Evolutionary conservation across 2,888 invertebrate genomes (phyloP), one percentile per base, ranked within the genome.

Genomic region (Balanococcus diminutus): DNA sequence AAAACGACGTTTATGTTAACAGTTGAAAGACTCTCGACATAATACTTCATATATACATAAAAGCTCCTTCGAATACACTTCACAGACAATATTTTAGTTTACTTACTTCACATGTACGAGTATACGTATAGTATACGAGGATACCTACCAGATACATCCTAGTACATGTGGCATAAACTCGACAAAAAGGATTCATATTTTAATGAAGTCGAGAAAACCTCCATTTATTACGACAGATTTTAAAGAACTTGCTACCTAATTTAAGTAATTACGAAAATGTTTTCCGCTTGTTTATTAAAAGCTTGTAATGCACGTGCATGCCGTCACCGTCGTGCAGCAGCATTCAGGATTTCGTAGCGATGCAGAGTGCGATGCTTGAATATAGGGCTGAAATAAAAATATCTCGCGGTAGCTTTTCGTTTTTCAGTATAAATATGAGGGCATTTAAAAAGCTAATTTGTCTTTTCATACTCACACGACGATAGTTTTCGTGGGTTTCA

Each of bases 131-230:
- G 36, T 36, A 36, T 3, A 36, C 36, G 36, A 36, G 4, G 4
- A 36, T 36, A 36, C 36, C 36, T 36, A 36, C 11, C n/a, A n/a
- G n/a, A n/a, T 22, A 67, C n/a, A 67, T 19, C 19, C 19, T 8
- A 28, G 25, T 25, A 67, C 61, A 67, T 67, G 28, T 2, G 61
- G 61, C 61, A 14, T 28, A 28, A 67, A 67, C 25, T 67, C 9
- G 3, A 67, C 61, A 67, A 67, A 67, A 67, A 67, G 28, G 61
- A 67, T 67, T 67, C 61, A 67, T 67, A 67, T 67, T 67, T 67
- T 67, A 67, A 67, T 67, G 28, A 67, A 67, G 61, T 67, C 28
- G 61, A 67, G 61, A 67, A 25, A 67, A 67, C n/a, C 25, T 67
- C 28, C 61, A 67, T 67, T 67, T 67, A 25, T 67, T 67, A 67